A percentile compares a stretch with the other conserved stretches of the same genome.
phyloP scores from a whole-genome alignment of 2,888 invertebrate genomes.

The Drosophila buzzatii region DNA sequence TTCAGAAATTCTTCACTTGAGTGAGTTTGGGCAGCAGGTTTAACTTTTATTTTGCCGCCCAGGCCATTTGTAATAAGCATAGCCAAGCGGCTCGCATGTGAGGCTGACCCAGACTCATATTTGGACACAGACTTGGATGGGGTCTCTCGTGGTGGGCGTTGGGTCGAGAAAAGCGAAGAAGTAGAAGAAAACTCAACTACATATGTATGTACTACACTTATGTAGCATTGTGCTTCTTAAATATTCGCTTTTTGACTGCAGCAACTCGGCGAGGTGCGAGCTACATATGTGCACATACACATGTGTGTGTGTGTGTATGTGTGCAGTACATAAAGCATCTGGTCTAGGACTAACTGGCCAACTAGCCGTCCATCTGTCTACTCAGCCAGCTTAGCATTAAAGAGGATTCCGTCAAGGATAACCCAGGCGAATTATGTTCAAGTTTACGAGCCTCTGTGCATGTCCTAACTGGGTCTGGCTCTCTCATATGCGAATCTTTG shows the following conservation, averaged over 20 bases:
- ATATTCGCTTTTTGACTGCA: conserved; percentile 48
- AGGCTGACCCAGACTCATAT: conserved; percentile 30
- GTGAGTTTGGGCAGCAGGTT: conserved; percentile 54
- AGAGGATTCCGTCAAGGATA: conserved; percentile 67
- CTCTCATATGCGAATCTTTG: conserved; percentile 73
- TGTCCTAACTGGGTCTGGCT: conserved; percentile 33
- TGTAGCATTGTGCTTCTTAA: conserved; percentile 17
- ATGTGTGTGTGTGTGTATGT: background rate
- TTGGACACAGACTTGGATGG: conserved; percentile 2
- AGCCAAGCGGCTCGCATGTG: conserved; percentile 44
- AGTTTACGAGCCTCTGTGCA: conserved; percentile 38
- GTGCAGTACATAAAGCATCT: conserved; percentile 8
- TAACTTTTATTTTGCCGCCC: conserved; percentile 27
- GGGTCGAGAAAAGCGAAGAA: conserved; percentile 1
- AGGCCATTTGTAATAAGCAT: conserved; percentile 66
- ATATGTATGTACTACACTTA: no score
- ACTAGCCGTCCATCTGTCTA: conserved; percentile 19
- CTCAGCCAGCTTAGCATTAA: conserved; percentile 45
- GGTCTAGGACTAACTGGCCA: conserved; percentile 39
- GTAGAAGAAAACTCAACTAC: background rate
- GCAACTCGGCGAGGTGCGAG: conserved; percentile 29
- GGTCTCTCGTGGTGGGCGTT: background rate
- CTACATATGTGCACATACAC: conserved; percentile 11
- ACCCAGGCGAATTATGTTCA: conserved; percentile 61
- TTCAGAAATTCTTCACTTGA: conserved; percentile 73